Evolutionary conservation across 1,140 invertebrate species (phyloP), one percentile per base, ranked within the genome.

Genomic region (Chironomus tepperi): DNA sequence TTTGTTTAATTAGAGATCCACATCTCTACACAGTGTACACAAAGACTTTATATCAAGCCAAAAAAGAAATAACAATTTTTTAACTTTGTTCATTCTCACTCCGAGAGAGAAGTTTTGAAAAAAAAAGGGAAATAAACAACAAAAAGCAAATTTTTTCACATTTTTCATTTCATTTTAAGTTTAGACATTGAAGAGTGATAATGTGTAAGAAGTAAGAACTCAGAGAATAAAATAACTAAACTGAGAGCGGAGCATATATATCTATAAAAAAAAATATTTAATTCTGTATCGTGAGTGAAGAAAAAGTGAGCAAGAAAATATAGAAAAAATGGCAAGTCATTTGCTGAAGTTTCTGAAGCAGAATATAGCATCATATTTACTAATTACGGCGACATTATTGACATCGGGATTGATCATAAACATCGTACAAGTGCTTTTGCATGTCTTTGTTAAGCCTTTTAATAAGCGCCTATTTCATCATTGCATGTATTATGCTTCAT

Each of bases 351-450:
- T 19, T 18, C 9, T 70, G 6, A 70, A 70, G 65, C 16, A 21
- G 1, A 70, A 70, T 19, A 70, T 70, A 6, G 18, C 19, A 70
- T 70, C 65, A 10, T 16, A 70, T 19, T 18, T 70, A 70, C 19
- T 70, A 6, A 70, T 70, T 18, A 21, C 65, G 0, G 65, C 65
- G 16, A 70, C 65, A 70, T 7, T 70, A 9, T 21, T 70, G 9
- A 70, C 65, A 70, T 70, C 65, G 16, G 65, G 65, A 8, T 10
- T 21, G 9, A 70, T 70, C n/a, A 18, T 70, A 18, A 70, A 70
- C 18, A 70, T 70, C 2, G 8, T 70, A 5, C 65, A 70, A 18
- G 65, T 70, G 16, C 65, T 70, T 18, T 19, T 70, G 7, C 65
- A 70, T 19, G 18, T 70, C 2, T 16, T 70, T 18, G 65, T 70